Percentiles rank a stretch among this genome's conserved stretches.
Conservation (phyloP, 2,888 invertebrate genomes). For the Aleiodes testaceus region DNA sequence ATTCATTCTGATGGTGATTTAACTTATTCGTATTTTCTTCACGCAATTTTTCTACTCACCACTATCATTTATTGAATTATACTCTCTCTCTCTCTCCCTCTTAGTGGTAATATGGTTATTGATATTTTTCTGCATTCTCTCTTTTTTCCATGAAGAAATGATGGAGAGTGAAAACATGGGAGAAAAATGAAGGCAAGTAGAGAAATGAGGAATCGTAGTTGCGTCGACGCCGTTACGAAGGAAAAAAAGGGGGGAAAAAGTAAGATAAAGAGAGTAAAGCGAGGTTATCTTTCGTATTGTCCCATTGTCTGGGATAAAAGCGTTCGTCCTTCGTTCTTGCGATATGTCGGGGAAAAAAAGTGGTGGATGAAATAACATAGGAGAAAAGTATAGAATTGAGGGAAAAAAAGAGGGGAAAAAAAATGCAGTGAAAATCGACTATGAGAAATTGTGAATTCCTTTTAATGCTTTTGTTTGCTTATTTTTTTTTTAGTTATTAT, state of each 20-base stretch:
- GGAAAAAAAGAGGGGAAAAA: slow-evolving; percentile 18
- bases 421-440: slow-evolving; percentile 32
- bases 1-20: slow-evolving; percentile 9
- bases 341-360: slow-evolving; percentile 53
- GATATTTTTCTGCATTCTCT: neutral
- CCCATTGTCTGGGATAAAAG: slow-evolving; percentile 56
- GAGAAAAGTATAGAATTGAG: slow-evolving; percentile 24
- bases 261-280: slow-evolving; percentile 29
- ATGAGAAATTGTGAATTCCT: slow-evolving; percentile 10
- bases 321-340: slow-evolving; percentile 51
- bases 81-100: no score
- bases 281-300: slow-evolving; percentile 55
- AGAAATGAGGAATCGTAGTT: slow-evolving; percentile 37
- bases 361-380: slow-evolving; percentile 25
- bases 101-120: neutral
- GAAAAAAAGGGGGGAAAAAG: slow-evolving; percentile 16
- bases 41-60: neutral
- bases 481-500: neutral
- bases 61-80: no score
- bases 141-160: no score
- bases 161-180: slow-evolving; percentile 8
- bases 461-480: slow-evolving; percentile 13
- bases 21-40: neutral
- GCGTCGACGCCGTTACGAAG: slow-evolving; percentile 42
- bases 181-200: slow-evolving; percentile 40